Base-by-base conservation (phyloP, 2,888 invertebrate species). In the Phaonia tiefii region DNA sequence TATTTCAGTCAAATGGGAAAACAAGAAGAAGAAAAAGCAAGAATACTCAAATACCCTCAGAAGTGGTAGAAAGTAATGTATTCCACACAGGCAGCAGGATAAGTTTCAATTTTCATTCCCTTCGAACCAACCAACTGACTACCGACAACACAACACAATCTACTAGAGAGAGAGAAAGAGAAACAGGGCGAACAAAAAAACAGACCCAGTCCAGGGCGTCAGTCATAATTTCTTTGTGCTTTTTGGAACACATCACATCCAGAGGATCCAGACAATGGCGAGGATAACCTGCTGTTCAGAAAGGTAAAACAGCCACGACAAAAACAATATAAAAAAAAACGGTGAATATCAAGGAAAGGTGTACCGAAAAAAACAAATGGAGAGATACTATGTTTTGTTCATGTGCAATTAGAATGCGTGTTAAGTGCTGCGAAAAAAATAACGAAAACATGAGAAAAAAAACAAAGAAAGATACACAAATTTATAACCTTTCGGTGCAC, bases 381-480 rank as follows among this genome's bases (percentile, higher is more conserved):
- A 65, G 54, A 70, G 66, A 78, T 81, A 83, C 80, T 80, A 81
- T 83, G 84, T 84, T 84, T 85, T 85, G 83, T 85, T 84, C 73
- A 70, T 83, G 84, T 87, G 89, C 89, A 89, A 89, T 89, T 89
- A 89, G 89, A 89, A 89, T 89, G 88, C 89, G 89, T 89, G 88
- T 88, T 89, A 89, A 88, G 87, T 87, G 89, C 81, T 83, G 75
- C 72, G 71, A 74, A 77, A 60, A 74, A 65, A 70, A 75, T 17
- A 75, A 63, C 56, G 54, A 63, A 39, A 63, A 46, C 2, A 31
- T 22, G 11, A 79, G 66, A 67, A 51, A 51, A 26, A 58, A 69
- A 11, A 8, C 49, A 67, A 51, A 51, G 25, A 58, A 60, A 70
- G 42, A 65, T 66, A 60, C 51, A 76, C 56, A 80, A 77, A 80